These are phyloP conservation scores for Takifugu bimaculatus DNA, from an alignment of 2,113 vertebrate genomes.

Conservation along the genomic window DNA sequence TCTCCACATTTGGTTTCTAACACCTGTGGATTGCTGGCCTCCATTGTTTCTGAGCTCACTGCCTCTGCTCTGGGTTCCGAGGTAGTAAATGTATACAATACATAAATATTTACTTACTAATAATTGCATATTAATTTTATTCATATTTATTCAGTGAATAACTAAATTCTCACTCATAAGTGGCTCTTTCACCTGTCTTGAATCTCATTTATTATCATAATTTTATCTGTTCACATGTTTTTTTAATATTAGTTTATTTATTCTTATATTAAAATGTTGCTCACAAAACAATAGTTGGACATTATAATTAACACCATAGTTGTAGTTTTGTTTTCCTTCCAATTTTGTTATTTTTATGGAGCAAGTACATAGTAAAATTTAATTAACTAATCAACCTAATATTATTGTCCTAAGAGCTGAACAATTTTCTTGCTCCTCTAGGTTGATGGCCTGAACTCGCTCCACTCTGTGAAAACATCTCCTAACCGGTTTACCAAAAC, in stretches of 20 bases:
- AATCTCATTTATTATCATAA: too few species aligned
- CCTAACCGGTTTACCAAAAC: conserved; percentile 97
- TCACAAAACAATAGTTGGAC: too few species aligned
- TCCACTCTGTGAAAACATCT: conserved; percentile 94
- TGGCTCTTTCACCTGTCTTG: neutral
- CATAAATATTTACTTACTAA: neutral
- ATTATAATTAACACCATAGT: too few species aligned
- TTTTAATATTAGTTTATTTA: too few species aligned
- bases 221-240: too few species aligned
- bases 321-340: too few species aligned
- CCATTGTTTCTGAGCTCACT: conserved; percentile 95
- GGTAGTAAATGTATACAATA: conserved; percentile 64
- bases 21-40: conserved; percentile 93
- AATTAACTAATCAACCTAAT: neutral
- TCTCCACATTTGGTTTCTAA: conserved; percentile 96
- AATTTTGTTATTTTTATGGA: too few species aligned
- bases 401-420: neutral
- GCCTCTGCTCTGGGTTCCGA: conserved; percentile 95
- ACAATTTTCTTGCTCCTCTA: conserved; percentile 44
- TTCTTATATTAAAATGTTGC: too few species aligned
- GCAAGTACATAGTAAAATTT: neutral
- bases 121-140: too few species aligned
- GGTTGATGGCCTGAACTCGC: conserved; percentile 92
- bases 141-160: too few species aligned
- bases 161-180: too few species aligned